Base-by-base conservation (phyloP, 2,113 vertebrate species). In the Symphodus melops region DNA sequence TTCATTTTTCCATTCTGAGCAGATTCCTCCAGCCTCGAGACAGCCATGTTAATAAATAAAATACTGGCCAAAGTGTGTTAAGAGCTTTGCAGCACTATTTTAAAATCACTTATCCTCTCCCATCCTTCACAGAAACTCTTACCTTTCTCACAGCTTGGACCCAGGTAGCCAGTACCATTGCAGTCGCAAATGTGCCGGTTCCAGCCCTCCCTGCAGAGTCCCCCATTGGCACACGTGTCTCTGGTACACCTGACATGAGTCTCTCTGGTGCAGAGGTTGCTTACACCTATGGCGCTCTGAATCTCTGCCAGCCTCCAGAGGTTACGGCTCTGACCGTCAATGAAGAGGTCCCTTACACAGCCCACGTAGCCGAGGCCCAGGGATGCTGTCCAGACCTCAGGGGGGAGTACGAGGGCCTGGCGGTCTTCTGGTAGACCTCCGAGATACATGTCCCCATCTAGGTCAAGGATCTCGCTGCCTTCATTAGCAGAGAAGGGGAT, bases 151-250 rank as follows among this genome's bases (percentile, higher is more conserved):
- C 96, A 97, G 90, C 90, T 95, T 70, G 91, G 90, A 12, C 96
- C 97, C 60, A 96, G 90, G 89, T 93, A 97, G 81, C 96, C 97
- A 0, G 96, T 97, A 33, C 94, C 95, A 0, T 94, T 86, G 87
- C 97, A 98, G 90, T 98, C 96, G 25, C 97, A 98, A 68, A 98
- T 82, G 61, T 96, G 96, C 14, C 97, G 95, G 92, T 98, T 98
- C 97, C 97, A 98, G 68, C 97, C 97, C 74, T 98, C 97, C 0
- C 92, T 91, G 87, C 97, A 98, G 57, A 94, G 68, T 1, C 95
- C 96, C 0, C 95, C 94, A 1, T 97, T 96, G 59, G 85, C 91
- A 28, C 97, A 98, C 0, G 96, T 96, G 17, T 93, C 92, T 0
- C 93, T 92, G 10, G 90, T 72, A 65, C 97, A 98, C 64, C 95